A percentile compares a stretch with the other conserved stretches of the same genome.
Evolutionary conservation across 2,797 vertebrate species (phyloP).

Genomic region (Thunnus albacares): DNA sequence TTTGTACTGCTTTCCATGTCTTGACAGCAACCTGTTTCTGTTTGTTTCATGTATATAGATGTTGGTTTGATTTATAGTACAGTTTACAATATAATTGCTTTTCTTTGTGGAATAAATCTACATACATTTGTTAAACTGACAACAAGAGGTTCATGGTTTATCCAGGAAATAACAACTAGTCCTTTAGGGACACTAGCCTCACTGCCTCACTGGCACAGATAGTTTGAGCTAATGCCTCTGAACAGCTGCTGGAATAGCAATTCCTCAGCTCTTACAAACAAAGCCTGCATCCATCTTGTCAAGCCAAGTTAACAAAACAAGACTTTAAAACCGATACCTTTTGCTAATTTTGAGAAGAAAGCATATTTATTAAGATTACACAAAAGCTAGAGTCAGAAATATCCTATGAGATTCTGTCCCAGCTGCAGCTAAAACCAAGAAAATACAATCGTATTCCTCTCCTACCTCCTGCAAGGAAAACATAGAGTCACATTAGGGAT

Average conservation of each 20-base stretch:
- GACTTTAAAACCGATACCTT: not conserved
- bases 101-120: constrained; percentile 6
- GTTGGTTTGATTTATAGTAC: constrained; percentile 33
- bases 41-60: constrained; percentile 62
- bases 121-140: not conserved
- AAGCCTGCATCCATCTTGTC: constrained; percentile 14
- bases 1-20: constrained; percentile 33
- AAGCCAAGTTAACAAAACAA: not conserved
- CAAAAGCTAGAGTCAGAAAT: not conserved
- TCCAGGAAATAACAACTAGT: constrained; percentile 26
- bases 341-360: not conserved
- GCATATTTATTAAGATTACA: not conserved
- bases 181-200: constrained; percentile 22
- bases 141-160: constrained; percentile 20
- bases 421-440: constrained; percentile 7
- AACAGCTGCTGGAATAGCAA: constrained; percentile 41
- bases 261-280: constrained; percentile 25
- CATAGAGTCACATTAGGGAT: constrained; percentile 24
- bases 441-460: not conserved
- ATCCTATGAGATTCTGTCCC: constrained; percentile 2
- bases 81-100: not conserved
- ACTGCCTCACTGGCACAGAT: constrained; percentile 42
- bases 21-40: constrained; percentile 43
- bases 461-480: constrained; percentile 15
- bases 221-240: constrained; percentile 22